Evolutionary conservation across 2,797 vertebrate genomes (phyloP).

Genomic region (Sebastes vulpes): DNA sequence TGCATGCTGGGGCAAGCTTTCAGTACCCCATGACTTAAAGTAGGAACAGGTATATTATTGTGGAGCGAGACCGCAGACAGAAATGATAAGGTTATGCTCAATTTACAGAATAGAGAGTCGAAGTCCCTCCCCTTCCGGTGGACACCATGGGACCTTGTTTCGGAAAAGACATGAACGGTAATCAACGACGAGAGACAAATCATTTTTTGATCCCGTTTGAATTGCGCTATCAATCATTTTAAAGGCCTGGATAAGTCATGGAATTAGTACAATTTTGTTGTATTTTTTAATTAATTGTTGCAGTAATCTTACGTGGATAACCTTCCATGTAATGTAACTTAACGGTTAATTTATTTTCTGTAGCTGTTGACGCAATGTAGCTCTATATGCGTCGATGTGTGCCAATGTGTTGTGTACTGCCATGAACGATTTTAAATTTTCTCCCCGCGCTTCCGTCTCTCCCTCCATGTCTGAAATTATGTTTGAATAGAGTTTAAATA

Average conservation of each 20-base stretch:
- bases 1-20: not conserved
- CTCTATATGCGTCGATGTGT: not conserved
- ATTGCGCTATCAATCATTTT: no score
- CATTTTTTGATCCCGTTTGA: no score
- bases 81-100: not conserved
- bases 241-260: no score
- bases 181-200: no score
- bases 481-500: not conserved
- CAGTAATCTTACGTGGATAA: not conserved
- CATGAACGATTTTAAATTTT: not conserved
- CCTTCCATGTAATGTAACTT: not conserved
- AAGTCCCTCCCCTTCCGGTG: no score
- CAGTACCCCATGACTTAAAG: not conserved
- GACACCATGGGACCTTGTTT: not conserved
- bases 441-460: not conserved
- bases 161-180: no score
- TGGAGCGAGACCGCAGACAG: not conserved
- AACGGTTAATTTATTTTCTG: not conserved
- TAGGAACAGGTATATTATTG: not conserved
- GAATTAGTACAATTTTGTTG: not conserved
- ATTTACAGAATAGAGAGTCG: not conserved
- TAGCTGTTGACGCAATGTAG: not conserved
- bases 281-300: not conserved
- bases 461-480: not conserved
- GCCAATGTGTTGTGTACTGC: not conserved